Evolutionary conservation across 2,888 invertebrate genomes (phyloP), one percentile per base, ranked within the genome.

Genomic region (Neoitamus cyanurus): DNA sequence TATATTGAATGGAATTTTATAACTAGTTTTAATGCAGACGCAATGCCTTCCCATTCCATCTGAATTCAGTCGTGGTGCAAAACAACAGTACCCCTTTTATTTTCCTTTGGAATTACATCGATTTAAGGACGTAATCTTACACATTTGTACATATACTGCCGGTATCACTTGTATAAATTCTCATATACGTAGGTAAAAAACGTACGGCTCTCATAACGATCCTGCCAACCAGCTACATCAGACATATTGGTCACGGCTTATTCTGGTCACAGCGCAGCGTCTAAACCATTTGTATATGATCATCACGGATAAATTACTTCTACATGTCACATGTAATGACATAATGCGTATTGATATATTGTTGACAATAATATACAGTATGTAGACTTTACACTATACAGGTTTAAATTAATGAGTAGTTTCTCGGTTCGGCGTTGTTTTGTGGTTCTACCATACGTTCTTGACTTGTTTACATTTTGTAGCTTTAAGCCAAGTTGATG

Each of bases 341-440:
- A 36, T 13, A 5, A n/a, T 34, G 5, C 3, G 25, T 73, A 73
- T 36, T 73, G 73, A 34, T 37, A 73, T 34, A 15, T 73, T 73
- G 73, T 73, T 73, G 73, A 73, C 73, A 73, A 73, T 73, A 73
- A 73, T 73, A 73, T 73, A 34, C 73, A 73, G 13, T 73, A 73
- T 58, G 58, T 70, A 70, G 34, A 5, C n/a, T 70, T 34, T 31
- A 31, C 34, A 70, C 30, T 70, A 70, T 70, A 70, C 34, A 70
- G 13, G 28, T 70, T 70, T 30, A 6, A 25, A 70, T 31, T 2
- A 70, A 31, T 3, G 1, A 31, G 28, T 31, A 2, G 31, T 31
- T 2, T 70, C 6, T 70, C n/a, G 28, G n/a, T 31, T 30, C 70
- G 25, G 34, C n/a, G 6, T 31, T 31, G 34, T 30, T 30, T 70